Conservation (phyloP, 2,888 invertebrate species). For the Caenorhabditis japonica region DNA sequence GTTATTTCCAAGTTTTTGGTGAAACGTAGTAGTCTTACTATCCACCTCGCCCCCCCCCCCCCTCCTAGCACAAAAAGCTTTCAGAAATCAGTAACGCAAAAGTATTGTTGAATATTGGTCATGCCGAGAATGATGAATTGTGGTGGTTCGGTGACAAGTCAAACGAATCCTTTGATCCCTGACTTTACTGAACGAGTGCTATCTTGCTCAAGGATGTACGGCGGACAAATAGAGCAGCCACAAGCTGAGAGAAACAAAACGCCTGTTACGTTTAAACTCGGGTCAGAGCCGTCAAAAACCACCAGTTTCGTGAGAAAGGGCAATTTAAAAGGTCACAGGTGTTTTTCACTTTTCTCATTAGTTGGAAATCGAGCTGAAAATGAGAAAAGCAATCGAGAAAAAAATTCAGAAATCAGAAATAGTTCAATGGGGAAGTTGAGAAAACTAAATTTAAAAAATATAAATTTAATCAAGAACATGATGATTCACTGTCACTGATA, state of each 20-base stretch:
- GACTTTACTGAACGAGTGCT: slow-evolving; percentile 15
- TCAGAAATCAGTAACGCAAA: slow-evolving; percentile 10
- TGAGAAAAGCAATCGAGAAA: background rate
- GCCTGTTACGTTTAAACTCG: slow-evolving; percentile 37
- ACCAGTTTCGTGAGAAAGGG: slow-evolving; percentile 1
- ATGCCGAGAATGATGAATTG: slow-evolving; percentile 45
- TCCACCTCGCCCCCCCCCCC: too few relatives aligned
- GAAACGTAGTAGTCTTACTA: too few relatives aligned
- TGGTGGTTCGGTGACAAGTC: slow-evolving; percentile 37
- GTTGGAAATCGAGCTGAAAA: too few relatives aligned
- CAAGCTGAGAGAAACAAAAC: slow-evolving; percentile 5
- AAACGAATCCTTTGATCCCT: slow-evolving; percentile 13
- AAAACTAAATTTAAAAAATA: background rate
- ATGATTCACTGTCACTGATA: background rate
- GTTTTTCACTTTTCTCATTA: too few relatives aligned
- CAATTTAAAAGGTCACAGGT: background rate
- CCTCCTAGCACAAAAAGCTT: background rate
- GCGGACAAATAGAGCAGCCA: too few relatives aligned
- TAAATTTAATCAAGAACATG: background rate
- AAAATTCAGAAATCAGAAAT: background rate
- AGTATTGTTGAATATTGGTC: slow-evolving; percentile 25
- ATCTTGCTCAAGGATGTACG: slow-evolving; percentile 12
- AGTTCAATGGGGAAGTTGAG: background rate
- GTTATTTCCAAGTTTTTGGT: slow-evolving; percentile 13
- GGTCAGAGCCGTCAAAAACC: slow-evolving; percentile 29